Conservation (phyloP, 2,797 vertebrate species). For the Mus caroli region DNA sequence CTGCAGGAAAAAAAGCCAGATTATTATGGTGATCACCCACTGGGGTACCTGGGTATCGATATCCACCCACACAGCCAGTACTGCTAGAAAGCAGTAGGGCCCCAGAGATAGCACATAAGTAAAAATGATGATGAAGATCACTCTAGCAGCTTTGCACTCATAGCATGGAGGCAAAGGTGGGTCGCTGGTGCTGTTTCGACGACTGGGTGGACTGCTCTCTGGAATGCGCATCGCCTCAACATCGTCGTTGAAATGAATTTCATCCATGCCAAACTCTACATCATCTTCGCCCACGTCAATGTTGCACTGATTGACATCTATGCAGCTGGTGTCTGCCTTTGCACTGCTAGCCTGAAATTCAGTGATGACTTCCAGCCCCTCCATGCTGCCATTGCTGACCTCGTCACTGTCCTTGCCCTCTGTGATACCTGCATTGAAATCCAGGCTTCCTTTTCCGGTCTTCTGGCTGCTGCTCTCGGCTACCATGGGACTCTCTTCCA, state of each 20-base stretch:
- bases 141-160: slow-evolving; percentile 94
- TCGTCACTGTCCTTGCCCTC: not conserved
- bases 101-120: slow-evolving; percentile 95
- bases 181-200: slow-evolving; percentile 75
- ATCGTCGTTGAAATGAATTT: slow-evolving; percentile 72
- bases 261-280: slow-evolving; percentile 65
- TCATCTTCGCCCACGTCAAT: slow-evolving; percentile 79
- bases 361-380: not conserved
- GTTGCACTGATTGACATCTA: slow-evolving; percentile 74
- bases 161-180: slow-evolving; percentile 91
- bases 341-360: not conserved
- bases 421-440: not conserved
- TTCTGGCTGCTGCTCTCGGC: not conserved
- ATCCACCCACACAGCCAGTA: slow-evolving; percentile 89
- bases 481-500: not conserved
- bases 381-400: not conserved
- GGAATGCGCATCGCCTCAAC: slow-evolving; percentile 70
- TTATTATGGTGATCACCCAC: slow-evolving; percentile 92
- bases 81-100: slow-evolving; percentile 94
- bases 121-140: slow-evolving; percentile 95
- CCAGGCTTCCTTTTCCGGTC: not conserved
- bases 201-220: slow-evolving; percentile 62
- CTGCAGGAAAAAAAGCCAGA: slow-evolving; percentile 95
- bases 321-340: not conserved
- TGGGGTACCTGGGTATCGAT: slow-evolving; percentile 87